Conservation (phyloP, 2,888 invertebrate species). For the Tethea ocularis region DNA sequence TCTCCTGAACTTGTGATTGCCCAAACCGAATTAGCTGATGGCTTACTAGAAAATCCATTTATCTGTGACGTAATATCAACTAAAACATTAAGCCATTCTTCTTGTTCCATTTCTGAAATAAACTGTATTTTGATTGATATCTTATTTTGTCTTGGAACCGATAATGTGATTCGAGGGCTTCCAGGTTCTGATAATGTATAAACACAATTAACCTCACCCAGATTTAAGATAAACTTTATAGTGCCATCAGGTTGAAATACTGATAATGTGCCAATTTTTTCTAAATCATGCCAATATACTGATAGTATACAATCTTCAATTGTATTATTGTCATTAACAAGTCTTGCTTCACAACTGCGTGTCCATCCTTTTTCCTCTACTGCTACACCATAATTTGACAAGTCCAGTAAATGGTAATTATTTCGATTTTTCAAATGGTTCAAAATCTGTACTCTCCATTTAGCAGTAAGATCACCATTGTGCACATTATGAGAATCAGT, state of each 20-base stretch:
- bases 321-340: constrained; percentile 79
- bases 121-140: constrained; percentile 88
- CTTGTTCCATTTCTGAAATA: constrained; percentile 91
- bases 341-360: constrained; percentile 91
- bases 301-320: constrained; percentile 91
- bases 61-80: constrained; percentile 90
- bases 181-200: constrained; percentile 92
- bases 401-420: constrained; percentile 73
- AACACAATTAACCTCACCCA: constrained; percentile 90
- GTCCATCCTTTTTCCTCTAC: constrained; percentile 94
- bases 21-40: constrained; percentile 90
- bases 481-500: constrained; percentile 84
- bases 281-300: constrained; percentile 90
- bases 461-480: constrained; percentile 87
- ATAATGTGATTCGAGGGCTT: constrained; percentile 89
- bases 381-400: constrained; percentile 88
- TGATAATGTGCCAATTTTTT: constrained; percentile 89
- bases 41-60: constrained; percentile 87
- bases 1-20: constrained; percentile 91
- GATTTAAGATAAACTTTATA: constrained; percentile 88
- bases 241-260: constrained; percentile 91
- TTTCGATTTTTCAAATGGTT: constrained; percentile 86
- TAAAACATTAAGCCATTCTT: constrained; percentile 94
- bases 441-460: constrained; percentile 90
- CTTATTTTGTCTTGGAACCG: constrained; percentile 86